Conservation (phyloP, 2,113 vertebrate species). For the Cairina moschata region DNA sequence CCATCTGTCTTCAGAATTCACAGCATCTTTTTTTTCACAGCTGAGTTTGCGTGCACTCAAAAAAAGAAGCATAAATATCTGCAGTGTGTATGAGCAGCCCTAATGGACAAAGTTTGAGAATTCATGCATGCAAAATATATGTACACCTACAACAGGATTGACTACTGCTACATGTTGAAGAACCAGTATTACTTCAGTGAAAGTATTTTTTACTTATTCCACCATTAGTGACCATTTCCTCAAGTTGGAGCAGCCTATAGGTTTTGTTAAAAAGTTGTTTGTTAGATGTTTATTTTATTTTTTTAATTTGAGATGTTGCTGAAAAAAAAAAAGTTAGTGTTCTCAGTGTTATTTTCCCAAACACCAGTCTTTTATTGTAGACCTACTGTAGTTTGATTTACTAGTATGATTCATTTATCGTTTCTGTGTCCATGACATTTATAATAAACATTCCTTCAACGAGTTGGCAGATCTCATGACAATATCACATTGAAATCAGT, state of each 20-base stretch:
- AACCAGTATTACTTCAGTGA: background rate
- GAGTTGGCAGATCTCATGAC: constrained; percentile 1
- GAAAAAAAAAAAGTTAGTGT: background rate
- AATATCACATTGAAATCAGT: background rate
- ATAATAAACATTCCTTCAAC: background rate
- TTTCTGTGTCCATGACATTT: background rate
- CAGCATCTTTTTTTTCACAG: background rate
- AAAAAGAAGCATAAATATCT: background rate
- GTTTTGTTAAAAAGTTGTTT: background rate
- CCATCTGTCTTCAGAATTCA: background rate
- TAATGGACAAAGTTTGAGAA: background rate
- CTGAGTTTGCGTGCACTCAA: background rate
- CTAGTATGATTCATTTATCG: background rate
- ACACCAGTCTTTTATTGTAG: background rate
- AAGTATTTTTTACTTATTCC: background rate
- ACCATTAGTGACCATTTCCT: background rate
- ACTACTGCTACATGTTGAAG: background rate
- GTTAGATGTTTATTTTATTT: background rate
- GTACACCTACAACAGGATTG: background rate
- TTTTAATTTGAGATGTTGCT: background rate
- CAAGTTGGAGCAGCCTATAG: background rate
- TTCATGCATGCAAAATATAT: background rate
- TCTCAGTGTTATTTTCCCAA: background rate
- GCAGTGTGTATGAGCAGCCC: background rate
- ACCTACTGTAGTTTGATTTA: background rate